Base-by-base conservation (phyloP, 2,797 vertebrate genomes). In the Phalanger gymnotis region DNA sequence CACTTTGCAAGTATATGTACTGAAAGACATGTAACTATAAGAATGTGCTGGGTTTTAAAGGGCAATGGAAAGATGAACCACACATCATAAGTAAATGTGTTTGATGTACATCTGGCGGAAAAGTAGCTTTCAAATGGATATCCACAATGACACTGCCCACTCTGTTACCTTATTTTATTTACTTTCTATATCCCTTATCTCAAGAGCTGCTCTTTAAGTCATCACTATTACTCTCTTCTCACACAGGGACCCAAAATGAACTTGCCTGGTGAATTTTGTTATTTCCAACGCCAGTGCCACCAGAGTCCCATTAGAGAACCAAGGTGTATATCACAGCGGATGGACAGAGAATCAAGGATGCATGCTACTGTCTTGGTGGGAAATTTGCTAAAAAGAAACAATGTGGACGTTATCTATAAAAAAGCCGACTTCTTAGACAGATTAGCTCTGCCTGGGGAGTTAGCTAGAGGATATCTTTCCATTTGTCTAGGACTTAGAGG, bases 261-360 rank as follows among this genome's bases (percentile, higher is more conserved):
- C 12, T 94, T 92, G 53, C 55, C 58, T 47, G 16, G 53, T 92
- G 47, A 94, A 56, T 94, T 54, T 94, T 89, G 53, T 54, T 1
- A 53, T 91, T 55, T 52, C 0, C 10, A 55, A 40, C 13, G 5
- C 14, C 90, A 91, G 54, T 94, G 22, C 28, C 57, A 51, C 31
- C 3, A 51, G 91, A 94, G 73, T 54, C n/a, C 31, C n/a, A 87
- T 54, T 13, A 54, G 53, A 34, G 10, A 73, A 53, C 34, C 34
- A 61, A 4, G 31, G 58, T 34, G 6, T 22, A 34, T 57, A 57
- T 61, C 66, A 51, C 54, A 31, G 56, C 66, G 53, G 54, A 91
- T 13, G 22, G 2, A 14, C 89, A 22, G 53, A 25, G 25, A 10
- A 31, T 47, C 25, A 61, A 53, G 12, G 25, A 58, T 34, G 25